phyloP scores from a whole-genome alignment of 2,113 vertebrate species.

The Theristicus caerulescens region DNA sequence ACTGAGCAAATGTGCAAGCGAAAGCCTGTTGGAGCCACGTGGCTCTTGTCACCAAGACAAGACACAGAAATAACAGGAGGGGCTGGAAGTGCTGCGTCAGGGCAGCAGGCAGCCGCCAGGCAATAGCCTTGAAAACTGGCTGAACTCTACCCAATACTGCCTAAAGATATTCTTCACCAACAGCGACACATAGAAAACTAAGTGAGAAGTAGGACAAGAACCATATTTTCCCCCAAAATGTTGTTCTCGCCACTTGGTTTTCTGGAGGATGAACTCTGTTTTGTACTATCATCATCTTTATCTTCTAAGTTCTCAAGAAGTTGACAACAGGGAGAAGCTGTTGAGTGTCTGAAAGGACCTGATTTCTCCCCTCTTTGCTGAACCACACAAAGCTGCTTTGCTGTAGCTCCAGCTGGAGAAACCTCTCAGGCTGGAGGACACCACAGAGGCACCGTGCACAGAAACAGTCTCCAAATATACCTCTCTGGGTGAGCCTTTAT shows the following conservation, averaged over 20 bases:
- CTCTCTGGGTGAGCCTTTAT: neutral
- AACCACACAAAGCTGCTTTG: neutral
- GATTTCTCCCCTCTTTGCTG: neutral
- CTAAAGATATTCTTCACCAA: neutral
- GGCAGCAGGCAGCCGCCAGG: neutral
- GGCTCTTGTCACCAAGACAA: neutral
- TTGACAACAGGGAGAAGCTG: neutral
- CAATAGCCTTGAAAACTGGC: neutral
- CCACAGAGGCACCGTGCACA: neutral
- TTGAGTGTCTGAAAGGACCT: neutral
- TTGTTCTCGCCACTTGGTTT: neutral
- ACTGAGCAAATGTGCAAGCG: neutral
- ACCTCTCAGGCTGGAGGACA: neutral
- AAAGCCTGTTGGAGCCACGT: neutral
- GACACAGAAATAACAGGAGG: neutral
- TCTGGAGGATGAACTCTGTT: neutral
- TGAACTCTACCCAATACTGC: neutral
- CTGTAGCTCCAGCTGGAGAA: neutral
- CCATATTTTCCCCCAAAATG: neutral
- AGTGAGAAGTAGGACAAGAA: neutral
- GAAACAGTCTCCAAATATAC: neutral
- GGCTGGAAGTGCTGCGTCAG: neutral
- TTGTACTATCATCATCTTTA: neutral
- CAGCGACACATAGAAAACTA: neutral
- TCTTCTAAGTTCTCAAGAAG: neutral